These are phyloP conservation scores for Phytoseiulus persimilis DNA, from an alignment of 2,888 invertebrate species.

Conservation along the genomic window DNA sequence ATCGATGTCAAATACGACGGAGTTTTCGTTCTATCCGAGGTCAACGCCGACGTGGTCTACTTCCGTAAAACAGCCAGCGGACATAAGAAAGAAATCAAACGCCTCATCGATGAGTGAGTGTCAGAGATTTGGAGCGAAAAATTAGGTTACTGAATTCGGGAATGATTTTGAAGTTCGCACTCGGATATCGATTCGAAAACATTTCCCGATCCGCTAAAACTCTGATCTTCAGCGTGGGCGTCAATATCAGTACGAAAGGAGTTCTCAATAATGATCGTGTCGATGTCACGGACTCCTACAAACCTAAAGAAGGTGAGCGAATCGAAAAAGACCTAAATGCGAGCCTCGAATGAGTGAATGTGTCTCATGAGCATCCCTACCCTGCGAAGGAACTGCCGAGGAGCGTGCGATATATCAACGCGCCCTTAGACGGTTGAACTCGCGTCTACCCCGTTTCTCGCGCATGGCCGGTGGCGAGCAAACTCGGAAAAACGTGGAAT, in stretches of 20 bases:
- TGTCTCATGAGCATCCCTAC: background rate
- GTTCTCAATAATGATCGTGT: slow-evolving; percentile 9
- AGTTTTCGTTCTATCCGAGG: slow-evolving; percentile 50
- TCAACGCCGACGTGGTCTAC: slow-evolving; percentile 50
- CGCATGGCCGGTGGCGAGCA: background rate
- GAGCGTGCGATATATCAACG: slow-evolving; percentile 8
- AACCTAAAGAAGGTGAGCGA: slow-evolving; percentile 8
- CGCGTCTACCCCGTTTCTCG: slow-evolving; percentile 20
- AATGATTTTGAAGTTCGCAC: too few relatives aligned
- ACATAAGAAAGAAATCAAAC: slow-evolving; percentile 12
- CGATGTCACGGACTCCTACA: slow-evolving; percentile 16
- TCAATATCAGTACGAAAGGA: slow-evolving; percentile 35
- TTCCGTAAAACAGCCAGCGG: slow-evolving; percentile 46
- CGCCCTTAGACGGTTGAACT: background rate
- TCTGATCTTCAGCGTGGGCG: background rate
- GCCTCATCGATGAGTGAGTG: slow-evolving; percentile 30
- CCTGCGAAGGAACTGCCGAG: background rate
- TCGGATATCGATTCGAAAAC: too few relatives aligned
- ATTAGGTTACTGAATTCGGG: too few relatives aligned
- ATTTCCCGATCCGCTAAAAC: too few relatives aligned
- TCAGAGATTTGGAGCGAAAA: too few relatives aligned
- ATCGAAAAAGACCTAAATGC: background rate
- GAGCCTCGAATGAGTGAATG: background rate
- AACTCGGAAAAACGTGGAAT: background rate
- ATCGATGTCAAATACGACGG: slow-evolving; percentile 49